Evolutionary conservation across 30 jellyfish, hydroid and myxozoan species (phyloP).

Genomic region (Morbakka virulenta): DNA sequence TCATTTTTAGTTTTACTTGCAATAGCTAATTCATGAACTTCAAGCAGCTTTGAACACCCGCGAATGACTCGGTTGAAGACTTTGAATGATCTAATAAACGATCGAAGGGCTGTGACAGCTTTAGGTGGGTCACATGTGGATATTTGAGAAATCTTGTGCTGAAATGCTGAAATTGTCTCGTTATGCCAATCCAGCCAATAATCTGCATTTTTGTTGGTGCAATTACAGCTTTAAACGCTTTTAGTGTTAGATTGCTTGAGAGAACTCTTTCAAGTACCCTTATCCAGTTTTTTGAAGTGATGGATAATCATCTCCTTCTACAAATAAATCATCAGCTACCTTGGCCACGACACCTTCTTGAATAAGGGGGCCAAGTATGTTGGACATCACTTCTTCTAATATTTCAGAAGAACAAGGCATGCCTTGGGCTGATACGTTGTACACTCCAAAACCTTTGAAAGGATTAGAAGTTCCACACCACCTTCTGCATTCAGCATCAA

Average conservation of each 20-base stretch:
- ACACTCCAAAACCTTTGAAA: not conserved
- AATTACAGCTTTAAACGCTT: not conserved
- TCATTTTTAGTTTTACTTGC: no score
- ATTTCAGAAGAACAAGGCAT: conserved; percentile 2
- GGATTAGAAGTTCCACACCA: not conserved
- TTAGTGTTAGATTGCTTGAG: not conserved
- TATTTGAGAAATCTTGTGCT: no score
- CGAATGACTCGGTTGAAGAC: no score
- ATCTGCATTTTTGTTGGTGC: not conserved
- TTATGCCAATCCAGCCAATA: not conserved
- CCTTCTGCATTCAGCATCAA: not conserved
- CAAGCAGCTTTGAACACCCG: no score
- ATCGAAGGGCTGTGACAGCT: no score
- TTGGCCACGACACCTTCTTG: not conserved
- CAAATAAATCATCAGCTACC: not conserved
- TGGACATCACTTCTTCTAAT: not conserved
- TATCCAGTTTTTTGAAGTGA: not conserved
- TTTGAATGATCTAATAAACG: no score
- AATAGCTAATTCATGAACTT: no score
- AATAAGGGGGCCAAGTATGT: not conserved
- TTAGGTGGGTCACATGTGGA: no score
- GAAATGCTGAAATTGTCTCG: no score
- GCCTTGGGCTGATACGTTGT: conserved; percentile 2
- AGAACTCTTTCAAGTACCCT: not conserved
- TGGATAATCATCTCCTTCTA: not conserved